These are phyloP conservation scores for Melospiza melodia DNA, from an alignment of 2,113 vertebrate genomes.

Conservation along the genomic window DNA sequence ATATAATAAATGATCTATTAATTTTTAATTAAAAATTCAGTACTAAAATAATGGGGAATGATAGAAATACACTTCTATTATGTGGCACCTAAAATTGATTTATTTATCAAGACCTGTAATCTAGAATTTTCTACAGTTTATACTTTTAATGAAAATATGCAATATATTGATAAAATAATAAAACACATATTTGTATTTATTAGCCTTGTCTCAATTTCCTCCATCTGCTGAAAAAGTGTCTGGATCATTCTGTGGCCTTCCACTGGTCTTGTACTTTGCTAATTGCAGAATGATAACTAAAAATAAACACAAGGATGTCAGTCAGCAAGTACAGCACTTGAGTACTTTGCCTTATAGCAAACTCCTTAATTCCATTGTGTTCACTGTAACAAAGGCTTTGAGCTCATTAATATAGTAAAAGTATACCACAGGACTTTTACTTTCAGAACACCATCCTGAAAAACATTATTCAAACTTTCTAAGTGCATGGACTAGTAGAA, in stretches of 20 bases:
- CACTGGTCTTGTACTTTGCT: constrained; percentile 52
- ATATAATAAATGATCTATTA: neutral
- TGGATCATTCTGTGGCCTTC: constrained; percentile 39
- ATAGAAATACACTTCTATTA: neutral
- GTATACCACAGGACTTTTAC: constrained; percentile 64
- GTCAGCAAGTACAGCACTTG: constrained; percentile 55
- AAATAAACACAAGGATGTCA: constrained; percentile 62
- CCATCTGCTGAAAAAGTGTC: neutral
- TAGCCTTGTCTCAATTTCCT: neutral
- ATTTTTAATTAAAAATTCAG: neutral
- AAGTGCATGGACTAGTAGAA: constrained; percentile 56
- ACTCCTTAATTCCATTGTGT: constrained; percentile 46
- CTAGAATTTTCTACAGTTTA: neutral
- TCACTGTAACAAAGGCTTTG: constrained; percentile 18
- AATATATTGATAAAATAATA: neutral
- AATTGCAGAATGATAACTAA: constrained; percentile 61
- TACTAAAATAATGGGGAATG: neutral
- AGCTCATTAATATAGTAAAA: constrained; percentile 65
- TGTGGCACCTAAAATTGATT: neutral
- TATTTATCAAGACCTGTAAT: neutral
- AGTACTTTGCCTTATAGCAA: constrained; percentile 49
- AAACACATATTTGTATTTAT: neutral
- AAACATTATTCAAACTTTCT: constrained; percentile 75
- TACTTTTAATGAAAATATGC: neutral
- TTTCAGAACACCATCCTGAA: constrained; percentile 68